Evolutionary conservation across 2,888 invertebrate species (phyloP).

Genomic region (Lochmaea capreae): DNA sequence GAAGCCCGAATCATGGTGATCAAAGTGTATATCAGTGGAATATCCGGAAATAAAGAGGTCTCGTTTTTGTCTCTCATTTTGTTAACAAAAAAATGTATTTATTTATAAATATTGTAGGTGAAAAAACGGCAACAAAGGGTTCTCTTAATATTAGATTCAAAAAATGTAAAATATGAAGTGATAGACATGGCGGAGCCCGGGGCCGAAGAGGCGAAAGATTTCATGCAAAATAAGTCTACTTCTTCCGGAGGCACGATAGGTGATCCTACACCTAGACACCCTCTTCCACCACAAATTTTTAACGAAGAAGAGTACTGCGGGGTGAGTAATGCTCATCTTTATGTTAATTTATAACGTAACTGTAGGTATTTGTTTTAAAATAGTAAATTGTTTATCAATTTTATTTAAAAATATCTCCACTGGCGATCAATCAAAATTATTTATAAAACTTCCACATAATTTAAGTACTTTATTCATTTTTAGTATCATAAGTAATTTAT

Average conservation of each 20-base stretch:
- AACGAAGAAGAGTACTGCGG: slow-evolving; percentile 94
- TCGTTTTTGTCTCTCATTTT: slow-evolving; percentile 48
- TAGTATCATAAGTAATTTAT: background rate
- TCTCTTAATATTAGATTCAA: slow-evolving; percentile 92
- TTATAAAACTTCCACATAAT: background rate
- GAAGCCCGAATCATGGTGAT: slow-evolving; percentile 76
- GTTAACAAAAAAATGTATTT: slow-evolving; percentile 16
- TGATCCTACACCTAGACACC: slow-evolving; percentile 79
- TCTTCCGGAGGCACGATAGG: slow-evolving; percentile 79
- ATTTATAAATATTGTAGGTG: slow-evolving; percentile 72
- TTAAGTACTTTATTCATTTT: slow-evolving; percentile 51
- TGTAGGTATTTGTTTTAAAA: too few relatives aligned
- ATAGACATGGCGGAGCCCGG: slow-evolving; percentile 97
- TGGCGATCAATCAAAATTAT: background rate
- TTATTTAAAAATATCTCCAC: background rate
- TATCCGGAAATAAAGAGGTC: slow-evolving; percentile 95
- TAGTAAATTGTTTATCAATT: background rate
- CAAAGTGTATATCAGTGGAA: slow-evolving; percentile 91
- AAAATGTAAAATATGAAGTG: slow-evolving; percentile 87
- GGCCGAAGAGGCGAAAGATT: slow-evolving; percentile 86
- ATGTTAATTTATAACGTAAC: background rate
- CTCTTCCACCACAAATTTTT: slow-evolving; percentile 94
- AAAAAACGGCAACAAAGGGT: slow-evolving; percentile 96
- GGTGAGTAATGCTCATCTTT: slow-evolving; percentile 69
- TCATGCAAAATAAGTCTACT: slow-evolving; percentile 90